Evolutionary conservation across 2,797 vertebrate species (phyloP).

Genomic region (Psittacula echo): DNA sequence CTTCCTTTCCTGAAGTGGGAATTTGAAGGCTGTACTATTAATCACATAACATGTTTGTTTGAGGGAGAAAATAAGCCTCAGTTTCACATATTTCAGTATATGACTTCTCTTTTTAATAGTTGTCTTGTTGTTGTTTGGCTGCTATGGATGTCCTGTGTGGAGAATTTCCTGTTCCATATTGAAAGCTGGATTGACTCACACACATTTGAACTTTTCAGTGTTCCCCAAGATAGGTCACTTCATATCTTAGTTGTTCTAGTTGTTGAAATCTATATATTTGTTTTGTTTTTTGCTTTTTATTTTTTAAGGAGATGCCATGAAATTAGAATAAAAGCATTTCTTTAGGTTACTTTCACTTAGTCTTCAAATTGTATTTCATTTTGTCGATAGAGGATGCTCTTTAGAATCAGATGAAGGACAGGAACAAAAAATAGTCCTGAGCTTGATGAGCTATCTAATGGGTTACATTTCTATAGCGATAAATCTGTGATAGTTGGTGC

Average conservation of each 20-base stretch:
- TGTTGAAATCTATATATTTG: slow-evolving; percentile 2
- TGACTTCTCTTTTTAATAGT: neutral
- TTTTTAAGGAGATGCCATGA: slow-evolving; percentile 6
- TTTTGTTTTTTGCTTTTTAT: neutral
- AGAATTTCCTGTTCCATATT: slow-evolving; percentile 28
- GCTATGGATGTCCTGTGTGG: neutral
- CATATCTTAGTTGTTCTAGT: neutral
- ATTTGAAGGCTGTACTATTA: neutral
- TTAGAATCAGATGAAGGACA: slow-evolving; percentile 25
- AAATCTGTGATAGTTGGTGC: slow-evolving; percentile 66
- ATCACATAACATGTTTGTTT: neutral
- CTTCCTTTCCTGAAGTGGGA: neutral
- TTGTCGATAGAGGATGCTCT: slow-evolving; percentile 7
- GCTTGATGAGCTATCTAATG: slow-evolving; percentile 43
- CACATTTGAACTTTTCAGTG: slow-evolving; percentile 44
- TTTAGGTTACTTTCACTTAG: slow-evolving; percentile 34
- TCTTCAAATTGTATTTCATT: slow-evolving; percentile 36
- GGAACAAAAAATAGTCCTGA: slow-evolving; percentile 39
- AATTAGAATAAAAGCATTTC: slow-evolving; percentile 10
- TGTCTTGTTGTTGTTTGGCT: neutral
- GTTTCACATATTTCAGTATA: slow-evolving; percentile 26
- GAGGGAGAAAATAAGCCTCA: slow-evolving; percentile 18
- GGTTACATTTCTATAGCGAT: slow-evolving; percentile 60
- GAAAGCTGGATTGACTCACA: slow-evolving; percentile 44
- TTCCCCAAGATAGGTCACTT: slow-evolving; percentile 3